Percentiles rank a stretch among this genome's conserved stretches.
Evolutionary conservation across 2,888 invertebrate genomes (phyloP).

Genomic region (Acrobasis suavella): DNA sequence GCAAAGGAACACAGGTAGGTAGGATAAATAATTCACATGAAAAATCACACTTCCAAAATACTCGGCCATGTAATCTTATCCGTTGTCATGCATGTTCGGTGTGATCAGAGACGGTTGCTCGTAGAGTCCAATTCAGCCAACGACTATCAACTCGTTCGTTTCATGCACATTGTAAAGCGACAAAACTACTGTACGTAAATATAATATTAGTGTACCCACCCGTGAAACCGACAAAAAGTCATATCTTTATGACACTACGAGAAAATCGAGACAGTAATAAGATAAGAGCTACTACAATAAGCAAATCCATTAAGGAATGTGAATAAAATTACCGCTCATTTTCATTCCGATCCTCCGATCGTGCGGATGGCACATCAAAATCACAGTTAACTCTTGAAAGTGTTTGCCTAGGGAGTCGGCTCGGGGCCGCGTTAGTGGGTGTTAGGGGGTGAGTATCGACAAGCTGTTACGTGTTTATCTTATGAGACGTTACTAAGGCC

Average conservation of each 20-base stretch:
- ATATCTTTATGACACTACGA: slow-evolving; percentile 74
- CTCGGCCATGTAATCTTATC: slow-evolving; percentile 61
- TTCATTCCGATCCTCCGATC: slow-evolving; percentile 67
- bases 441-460: slow-evolving; percentile 56
- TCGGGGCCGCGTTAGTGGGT: slow-evolving; percentile 51
- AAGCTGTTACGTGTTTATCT: slow-evolving; percentile 53
- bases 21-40: slow-evolving; percentile 77
- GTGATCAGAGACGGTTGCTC: slow-evolving; percentile 57
- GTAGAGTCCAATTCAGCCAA: slow-evolving; percentile 59
- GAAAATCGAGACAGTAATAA: slow-evolving; percentile 79
- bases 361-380: slow-evolving; percentile 72
- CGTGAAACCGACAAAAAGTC: slow-evolving; percentile 71
- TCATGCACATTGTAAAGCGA: slow-evolving; percentile 80
- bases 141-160: slow-evolving; percentile 61
- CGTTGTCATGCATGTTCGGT: slow-evolving; percentile 69
- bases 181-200: slow-evolving; percentile 81
- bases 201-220: slow-evolving; percentile 81
- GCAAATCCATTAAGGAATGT: slow-evolving; percentile 80
- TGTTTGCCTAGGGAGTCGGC: slow-evolving; percentile 44
- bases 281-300: slow-evolving; percentile 80
- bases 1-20: slow-evolving; percentile 75
- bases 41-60: slow-evolving; percentile 76
- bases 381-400: slow-evolving; percentile 61
- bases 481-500: slow-evolving; percentile 32
- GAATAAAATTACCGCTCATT: slow-evolving; percentile 76